A percentile compares a stretch with the other conserved stretches of the same genome.
phyloP scores from a whole-genome alignment of 2,113 vertebrate genomes.

The Cygnus buccinator region DNA sequence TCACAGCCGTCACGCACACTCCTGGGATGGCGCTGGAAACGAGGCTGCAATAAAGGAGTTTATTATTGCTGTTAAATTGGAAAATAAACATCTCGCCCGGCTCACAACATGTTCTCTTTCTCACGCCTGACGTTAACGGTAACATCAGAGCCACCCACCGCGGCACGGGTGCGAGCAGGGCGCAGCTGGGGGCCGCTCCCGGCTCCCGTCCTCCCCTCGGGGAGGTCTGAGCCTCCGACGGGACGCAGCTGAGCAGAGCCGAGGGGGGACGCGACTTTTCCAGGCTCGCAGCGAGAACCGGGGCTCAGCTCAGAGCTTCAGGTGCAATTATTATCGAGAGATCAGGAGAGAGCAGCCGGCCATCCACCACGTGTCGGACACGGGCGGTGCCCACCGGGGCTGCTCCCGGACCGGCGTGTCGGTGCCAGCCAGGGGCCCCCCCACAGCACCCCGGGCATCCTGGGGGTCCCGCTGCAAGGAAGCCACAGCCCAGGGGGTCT shows the following conservation, averaged over 20 bases:
- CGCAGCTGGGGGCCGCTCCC: not conserved
- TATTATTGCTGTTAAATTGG: conserved; percentile 62
- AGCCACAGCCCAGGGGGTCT: no score
- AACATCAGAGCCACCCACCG: not conserved
- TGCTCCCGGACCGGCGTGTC: rapidly evolving
- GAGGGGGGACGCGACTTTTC: rapidly evolving
- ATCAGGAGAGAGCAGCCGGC: no score
- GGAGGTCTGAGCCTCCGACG: rapidly evolving
- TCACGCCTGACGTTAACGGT: not conserved
- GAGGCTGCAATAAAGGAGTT: conserved; percentile 34
- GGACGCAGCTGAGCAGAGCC: not conserved
- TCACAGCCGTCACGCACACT: not conserved
- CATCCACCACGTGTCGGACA: rapidly evolving
- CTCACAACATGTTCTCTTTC: not conserved
- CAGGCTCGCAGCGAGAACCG: rapidly evolving
- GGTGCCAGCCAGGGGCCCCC: not conserved
- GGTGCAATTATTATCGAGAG: no score
- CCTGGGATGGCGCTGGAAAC: conserved; percentile 27
- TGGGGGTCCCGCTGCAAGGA: no score
- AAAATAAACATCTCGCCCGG: conserved; percentile 38
- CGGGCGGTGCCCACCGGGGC: rapidly evolving
- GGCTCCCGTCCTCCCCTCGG: not conserved
- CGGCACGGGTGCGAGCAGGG: not conserved
- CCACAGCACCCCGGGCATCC: no score
- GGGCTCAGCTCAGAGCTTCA: no score